Evolutionary conservation across 2,113 vertebrate species (phyloP), one percentile per base, ranked within the genome.

Genomic region (Chaenocephalus aceratus): DNA sequence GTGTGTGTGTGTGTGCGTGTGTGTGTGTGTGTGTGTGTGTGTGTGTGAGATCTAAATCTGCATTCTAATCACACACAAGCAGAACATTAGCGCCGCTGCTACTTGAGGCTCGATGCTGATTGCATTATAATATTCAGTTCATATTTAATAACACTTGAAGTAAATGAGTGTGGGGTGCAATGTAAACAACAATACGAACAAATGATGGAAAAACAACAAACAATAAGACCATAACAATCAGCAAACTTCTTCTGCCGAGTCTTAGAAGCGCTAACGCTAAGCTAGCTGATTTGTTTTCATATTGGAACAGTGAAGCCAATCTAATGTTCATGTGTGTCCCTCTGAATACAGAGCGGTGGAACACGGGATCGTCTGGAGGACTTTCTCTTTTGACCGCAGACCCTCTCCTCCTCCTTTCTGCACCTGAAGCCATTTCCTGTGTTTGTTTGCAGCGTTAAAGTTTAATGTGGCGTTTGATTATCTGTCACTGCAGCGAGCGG

Each of bases 61-160:
- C 70, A 60, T 60, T 10, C 70, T 41, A 18, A 72, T 30, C 30
- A 30, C 61, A 18, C n/a, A 56, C 4, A 49, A 3, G 10, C 73
- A 49, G 23, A 59, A 11, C 41, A 58, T 0, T 1, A 41, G 30
- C 21, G 21, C 21, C 70, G 26, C n/a, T 1, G 16, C 30, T 34
- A 6, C 16, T 49, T 26, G 69, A 48, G 72, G 12, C 65, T 54
- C 4, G 36, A 41, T 1, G 49, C 18, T 81, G 79, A 81, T 81
- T 81, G 44, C 79, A 81, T 75, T 81, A 75, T 69, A 81, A 81
- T 75, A 80, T 62, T 68, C 57, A 36, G 13, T 0, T 68, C 64
- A 68, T 18, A 68, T 75, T 72, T 68, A 80, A 58, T 48, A 53
- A 34, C 78, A 53, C 77, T 79, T 58, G 26, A 36, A 18, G 62